These are phyloP conservation scores for Platygyra sinensis DNA, from an alignment of 64 coral and sea anemone species.

Conservation along the genomic window DNA sequence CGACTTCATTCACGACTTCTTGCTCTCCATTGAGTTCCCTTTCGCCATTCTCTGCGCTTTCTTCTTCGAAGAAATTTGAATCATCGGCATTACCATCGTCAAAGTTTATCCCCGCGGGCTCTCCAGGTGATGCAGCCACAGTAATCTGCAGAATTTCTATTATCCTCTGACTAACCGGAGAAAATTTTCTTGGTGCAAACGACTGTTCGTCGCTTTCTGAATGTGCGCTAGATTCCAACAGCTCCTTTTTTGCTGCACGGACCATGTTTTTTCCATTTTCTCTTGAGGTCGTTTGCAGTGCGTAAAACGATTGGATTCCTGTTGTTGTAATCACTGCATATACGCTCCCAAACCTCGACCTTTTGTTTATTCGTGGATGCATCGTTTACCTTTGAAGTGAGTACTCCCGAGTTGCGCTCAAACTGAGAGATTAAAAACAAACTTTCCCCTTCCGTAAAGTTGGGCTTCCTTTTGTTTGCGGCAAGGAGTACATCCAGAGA, in stretches of 20 bases:
- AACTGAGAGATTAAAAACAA: constrained; percentile 56
- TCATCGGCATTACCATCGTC: constrained; percentile 1
- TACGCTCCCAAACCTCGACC: constrained; percentile 64
- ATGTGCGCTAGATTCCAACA: background rate
- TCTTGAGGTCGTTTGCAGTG: constrained; percentile 52
- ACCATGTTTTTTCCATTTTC: constrained; percentile 83
- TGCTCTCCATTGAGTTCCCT: background rate
- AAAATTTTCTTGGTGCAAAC: constrained; percentile 16
- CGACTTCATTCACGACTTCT: constrained; percentile 3
- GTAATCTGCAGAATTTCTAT: constrained; percentile 38
- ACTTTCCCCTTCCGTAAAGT: constrained; percentile 66
- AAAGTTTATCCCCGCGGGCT: background rate
- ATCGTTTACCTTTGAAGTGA: constrained; percentile 59
- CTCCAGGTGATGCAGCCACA: background rate
- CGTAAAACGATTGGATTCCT: constrained; percentile 49
- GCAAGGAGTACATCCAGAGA: constrained; percentile 20
- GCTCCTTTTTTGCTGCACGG: constrained; percentile 41
- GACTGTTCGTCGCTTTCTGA: background rate
- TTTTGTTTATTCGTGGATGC: constrained; percentile 59
- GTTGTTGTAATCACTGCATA: constrained; percentile 44
- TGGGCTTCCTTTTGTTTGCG: constrained; percentile 57
- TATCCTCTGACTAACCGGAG: constrained; percentile 52
- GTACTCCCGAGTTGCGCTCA: constrained; percentile 51
- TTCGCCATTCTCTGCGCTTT: background rate
- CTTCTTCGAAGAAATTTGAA: background rate